Percentiles rank a stretch among this genome's conserved stretches.
These are phyloP conservation scores for Eumerus sabulonum DNA, from an alignment of 2,888 invertebrate genomes.

Conservation along the genomic window DNA sequence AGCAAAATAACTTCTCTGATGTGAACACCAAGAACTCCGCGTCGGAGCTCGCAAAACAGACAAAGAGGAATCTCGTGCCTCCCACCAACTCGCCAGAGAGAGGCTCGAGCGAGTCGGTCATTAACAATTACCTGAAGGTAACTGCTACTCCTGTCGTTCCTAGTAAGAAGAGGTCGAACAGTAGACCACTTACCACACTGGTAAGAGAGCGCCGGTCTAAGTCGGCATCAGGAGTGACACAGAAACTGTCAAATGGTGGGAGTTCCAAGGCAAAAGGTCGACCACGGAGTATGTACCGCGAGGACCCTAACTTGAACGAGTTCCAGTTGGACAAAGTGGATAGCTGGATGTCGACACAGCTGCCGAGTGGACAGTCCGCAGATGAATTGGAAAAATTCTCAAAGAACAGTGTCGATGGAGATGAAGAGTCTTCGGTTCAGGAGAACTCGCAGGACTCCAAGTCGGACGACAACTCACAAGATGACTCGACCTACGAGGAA, in stretches of 20 bases:
- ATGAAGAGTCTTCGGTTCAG: conserved; percentile 70
- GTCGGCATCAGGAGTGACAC: conserved; percentile 45
- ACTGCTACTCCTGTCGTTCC: conserved; percentile 71
- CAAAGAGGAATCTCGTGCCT: conserved; percentile 66
- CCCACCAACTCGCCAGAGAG: conserved; percentile 26
- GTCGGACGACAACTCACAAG: conserved; percentile 75
- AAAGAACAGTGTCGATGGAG: conserved; percentile 70
- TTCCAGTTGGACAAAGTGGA: conserved; percentile 79
- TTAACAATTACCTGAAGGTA: conserved; percentile 77
- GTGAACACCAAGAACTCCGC: conserved; percentile 69
- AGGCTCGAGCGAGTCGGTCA: conserved; percentile 73
- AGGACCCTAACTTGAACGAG: conserved; percentile 77
- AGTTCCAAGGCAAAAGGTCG: conserved; percentile 69
- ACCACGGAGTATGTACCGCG: conserved; percentile 71
- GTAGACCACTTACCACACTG: conserved; percentile 40
- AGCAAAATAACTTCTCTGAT: conserved; percentile 76
- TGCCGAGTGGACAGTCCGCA: conserved; percentile 19
- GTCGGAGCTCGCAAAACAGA: conserved; percentile 49
- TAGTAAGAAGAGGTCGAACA: conserved; percentile 76
- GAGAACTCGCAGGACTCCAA: conserved; percentile 72
- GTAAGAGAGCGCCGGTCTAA: conserved; percentile 58
- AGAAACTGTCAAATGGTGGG: background rate
- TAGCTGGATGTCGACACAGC: conserved; percentile 79
- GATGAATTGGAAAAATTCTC: conserved; percentile 69
- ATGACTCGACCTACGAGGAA: conserved; percentile 78